Evolutionary conservation across 2,113 vertebrate species (phyloP).

Genomic region (Laticauda laticaudata): DNA sequence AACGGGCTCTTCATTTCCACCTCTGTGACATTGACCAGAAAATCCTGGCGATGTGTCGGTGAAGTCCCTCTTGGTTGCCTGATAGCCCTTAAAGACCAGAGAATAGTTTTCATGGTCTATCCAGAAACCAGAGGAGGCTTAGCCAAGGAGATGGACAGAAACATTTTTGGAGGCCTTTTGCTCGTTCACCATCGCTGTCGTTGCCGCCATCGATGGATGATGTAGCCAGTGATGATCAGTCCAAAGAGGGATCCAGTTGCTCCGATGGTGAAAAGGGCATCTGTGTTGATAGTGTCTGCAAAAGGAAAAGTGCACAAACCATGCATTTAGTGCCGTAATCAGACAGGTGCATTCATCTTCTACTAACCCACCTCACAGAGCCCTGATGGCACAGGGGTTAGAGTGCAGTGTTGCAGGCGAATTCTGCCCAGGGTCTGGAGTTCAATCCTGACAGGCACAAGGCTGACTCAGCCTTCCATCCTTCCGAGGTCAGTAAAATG

Average conservation of each 20-base stretch:
- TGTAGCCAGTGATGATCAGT: background rate
- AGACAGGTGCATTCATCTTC: background rate
- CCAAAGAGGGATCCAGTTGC: conserved; percentile 28
- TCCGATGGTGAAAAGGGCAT: background rate
- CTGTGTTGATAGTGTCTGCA: accelerated
- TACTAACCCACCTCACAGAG: background rate
- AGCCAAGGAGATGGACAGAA: background rate
- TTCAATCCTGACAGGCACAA: background rate
- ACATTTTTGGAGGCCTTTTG: background rate
- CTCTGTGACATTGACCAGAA: background rate
- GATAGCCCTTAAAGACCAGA: background rate
- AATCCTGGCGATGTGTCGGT: background rate
- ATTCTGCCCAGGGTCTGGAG: background rate
- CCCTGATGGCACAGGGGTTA: background rate
- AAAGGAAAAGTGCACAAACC: background rate
- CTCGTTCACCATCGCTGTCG: accelerated
- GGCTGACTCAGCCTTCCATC: background rate
- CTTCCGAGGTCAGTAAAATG: background rate
- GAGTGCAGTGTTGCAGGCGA: background rate
- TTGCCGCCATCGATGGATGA: conserved; percentile 39
- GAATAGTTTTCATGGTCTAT: background rate
- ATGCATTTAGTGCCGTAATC: too few relatives aligned
- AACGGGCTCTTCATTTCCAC: background rate
- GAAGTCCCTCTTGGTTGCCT: background rate
- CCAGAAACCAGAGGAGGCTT: background rate